Base-by-base conservation (phyloP, 2,113 vertebrate species). In the Halichoerus grypus region DNA sequence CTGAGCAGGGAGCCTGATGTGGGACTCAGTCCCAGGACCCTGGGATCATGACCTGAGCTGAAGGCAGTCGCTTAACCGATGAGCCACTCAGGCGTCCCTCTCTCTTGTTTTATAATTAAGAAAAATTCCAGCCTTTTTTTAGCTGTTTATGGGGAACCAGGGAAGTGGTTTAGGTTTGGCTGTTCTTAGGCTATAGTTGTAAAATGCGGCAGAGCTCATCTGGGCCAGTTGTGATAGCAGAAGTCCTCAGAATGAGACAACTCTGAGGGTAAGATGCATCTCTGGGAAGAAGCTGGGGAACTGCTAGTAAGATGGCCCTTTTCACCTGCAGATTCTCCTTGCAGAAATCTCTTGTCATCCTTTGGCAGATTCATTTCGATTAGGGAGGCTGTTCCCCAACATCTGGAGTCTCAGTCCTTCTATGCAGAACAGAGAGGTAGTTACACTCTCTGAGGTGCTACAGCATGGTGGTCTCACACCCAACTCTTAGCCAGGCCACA, bases 331-430 rank as follows among this genome's bases (percentile, higher is more conserved):
- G 57, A 92, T 53, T 87, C 53, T 87, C 24, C 61, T 53, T 81
- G 53, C 21, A 55, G 53, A 81, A 92, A 24, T 80, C 63, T 83
- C 24, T 67, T 59, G 16, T 53, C 65, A 28, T 81, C 42, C 26
- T 95, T 57, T 92, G 82, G 74, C 46, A 81, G 74, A 46, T 84
- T 95, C 33, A 63, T 87, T 92, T 81, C 53, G 21, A 19, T 86
- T 80, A 80, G 82, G 84, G 84, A 88, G 36, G n/a, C n/a, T 46
- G 11, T 65, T 31, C 18, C 18, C 49, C 49, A 57, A 76, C 36
- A 49, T 74, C 67, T 76, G 67, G 36, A 82, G 31, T 57, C 46
- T 83, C 22, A 49, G 49, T 76, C 87, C 18, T 55, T 53, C 49
- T 36, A 2, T 46, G 28, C n/a, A 67, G 77, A 76, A 82, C 55